These are phyloP conservation scores for Lasioglossum villosulum DNA, from an alignment of 2,888 invertebrate genomes.

Conservation along the genomic window DNA sequence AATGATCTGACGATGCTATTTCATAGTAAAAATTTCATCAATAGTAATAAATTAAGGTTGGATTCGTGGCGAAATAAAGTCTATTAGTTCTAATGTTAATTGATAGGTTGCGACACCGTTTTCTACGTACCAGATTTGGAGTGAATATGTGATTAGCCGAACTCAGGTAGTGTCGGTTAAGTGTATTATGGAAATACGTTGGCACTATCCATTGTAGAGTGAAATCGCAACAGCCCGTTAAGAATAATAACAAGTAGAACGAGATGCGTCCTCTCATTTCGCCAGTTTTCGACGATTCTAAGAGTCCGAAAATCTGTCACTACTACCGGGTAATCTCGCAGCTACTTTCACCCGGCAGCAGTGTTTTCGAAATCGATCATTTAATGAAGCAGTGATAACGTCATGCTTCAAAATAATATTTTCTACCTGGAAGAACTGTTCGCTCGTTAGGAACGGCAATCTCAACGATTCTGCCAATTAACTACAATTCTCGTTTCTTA, in stretches of 20 bases:
- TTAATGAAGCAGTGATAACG: constrained; percentile 40
- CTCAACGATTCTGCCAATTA: not conserved
- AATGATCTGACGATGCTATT: not conserved
- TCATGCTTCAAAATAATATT: constrained; percentile 38
- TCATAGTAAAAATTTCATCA: not conserved
- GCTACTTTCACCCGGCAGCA: constrained; percentile 47
- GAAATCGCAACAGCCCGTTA: constrained; percentile 49
- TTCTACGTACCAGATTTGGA: constrained; percentile 75
- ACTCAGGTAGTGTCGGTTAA: constrained; percentile 74
- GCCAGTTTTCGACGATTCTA: constrained; percentile 41
- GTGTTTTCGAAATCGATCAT: constrained; percentile 59
- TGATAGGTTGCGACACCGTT: not conserved
- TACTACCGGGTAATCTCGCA: constrained; percentile 48
- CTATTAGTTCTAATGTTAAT: not conserved
- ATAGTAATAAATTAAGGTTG: too few relatives aligned
- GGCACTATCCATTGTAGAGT: constrained; percentile 22
- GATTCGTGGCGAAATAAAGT: not conserved
- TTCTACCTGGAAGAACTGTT: constrained; percentile 9
- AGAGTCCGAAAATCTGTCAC: constrained; percentile 45
- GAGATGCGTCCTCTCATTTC: constrained; percentile 52
- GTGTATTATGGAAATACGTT: constrained; percentile 43
- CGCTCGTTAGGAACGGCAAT: constrained; percentile 18
- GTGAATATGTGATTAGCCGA: constrained; percentile 79
- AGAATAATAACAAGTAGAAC: constrained; percentile 62
- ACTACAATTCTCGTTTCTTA: not conserved